Evolutionary conservation across 2,888 invertebrate species (phyloP), one percentile per base, ranked within the genome.

Genomic region (Druceiella hillmani): DNA sequence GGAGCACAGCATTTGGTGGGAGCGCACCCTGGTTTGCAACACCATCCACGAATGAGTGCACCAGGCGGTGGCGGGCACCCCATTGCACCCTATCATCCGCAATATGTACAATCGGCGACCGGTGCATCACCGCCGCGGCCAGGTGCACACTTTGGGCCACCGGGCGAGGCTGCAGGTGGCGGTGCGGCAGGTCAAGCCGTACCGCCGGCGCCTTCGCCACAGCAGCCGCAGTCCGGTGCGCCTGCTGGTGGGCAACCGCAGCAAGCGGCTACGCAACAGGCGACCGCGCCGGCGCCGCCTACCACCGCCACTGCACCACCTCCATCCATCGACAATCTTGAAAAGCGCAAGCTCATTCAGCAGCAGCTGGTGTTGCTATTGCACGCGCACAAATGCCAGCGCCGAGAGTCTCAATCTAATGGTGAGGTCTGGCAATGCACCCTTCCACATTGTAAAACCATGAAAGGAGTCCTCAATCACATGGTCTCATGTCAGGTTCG

Each of bases 371-470:
- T 94, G 44, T 67, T 95, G 17, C 68, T 94, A 36, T 71, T 94
- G 29, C 94, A 94, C 62, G 94, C 94, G 34, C 93, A 94, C 66
- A 92, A 92, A 61, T 94, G 94, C 66, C 90, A 91, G 62, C 75
- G 88, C 36, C 74, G 91, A 26, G 92, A 94, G 62, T 81, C 77
- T 48, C 82, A 84, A 52, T 76, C 80, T 2, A 78, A 78, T 47
- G 83, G 83, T 10, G 83, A 82, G 52, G 71, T 74, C 38, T 76
- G 78, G 71, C 78, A 76, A 57, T 99, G 99, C 64, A 81, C 81
- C 49, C 74, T 94, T 44, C 90, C 90, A 9, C 91, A 95, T 59
- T 95, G 94, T 64, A 83, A 85, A 55, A 91, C 91, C 2, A 95
- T 94, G 93, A 92, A 93, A 61, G 87, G 84, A 55, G 92, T 94